A percentile compares a stretch with the other conserved stretches of the same genome.
Conservation (phyloP, 2,113 vertebrate species). For the Lasiurus cinereus region DNA sequence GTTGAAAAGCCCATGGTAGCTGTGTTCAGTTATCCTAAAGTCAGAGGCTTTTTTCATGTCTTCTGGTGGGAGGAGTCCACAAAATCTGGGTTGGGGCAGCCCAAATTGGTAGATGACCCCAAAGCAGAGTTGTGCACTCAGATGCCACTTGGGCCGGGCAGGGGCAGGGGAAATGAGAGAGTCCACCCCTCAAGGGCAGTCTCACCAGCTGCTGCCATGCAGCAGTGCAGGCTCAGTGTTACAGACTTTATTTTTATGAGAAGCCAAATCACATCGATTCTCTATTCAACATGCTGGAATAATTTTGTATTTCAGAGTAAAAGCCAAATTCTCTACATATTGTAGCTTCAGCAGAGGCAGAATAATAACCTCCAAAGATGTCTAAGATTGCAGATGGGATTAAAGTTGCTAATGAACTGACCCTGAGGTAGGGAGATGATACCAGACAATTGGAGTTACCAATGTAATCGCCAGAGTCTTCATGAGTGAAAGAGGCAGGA, state of each 20-base stretch:
- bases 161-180: not conserved
- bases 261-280: not conserved
- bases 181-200: not conserved
- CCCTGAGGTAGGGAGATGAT: too few species aligned
- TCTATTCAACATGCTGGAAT: too few species aligned
- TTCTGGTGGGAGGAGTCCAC: not conserved
- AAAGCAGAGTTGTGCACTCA: fast-evolving
- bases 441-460: too few species aligned
- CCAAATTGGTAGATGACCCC: not conserved
- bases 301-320: too few species aligned
- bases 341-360: too few species aligned
- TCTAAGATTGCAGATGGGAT: too few species aligned
- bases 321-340: too few species aligned
- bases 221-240: not conserved
- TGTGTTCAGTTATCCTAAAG: not conserved
- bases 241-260: not conserved
- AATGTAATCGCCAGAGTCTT: too few species aligned
- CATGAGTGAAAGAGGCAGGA: too few species aligned
- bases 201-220: not conserved
- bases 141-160: fast-evolving
- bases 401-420: too few species aligned
- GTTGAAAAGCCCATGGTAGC: not conserved
- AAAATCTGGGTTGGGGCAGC: not conserved
- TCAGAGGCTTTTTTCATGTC: not conserved
- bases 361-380: too few species aligned